Percentiles rank a stretch among this genome's conserved stretches.
These are phyloP conservation scores for Pungitius pungitius DNA, from an alignment of 2,113 vertebrate species.

Conservation along the genomic window DNA sequence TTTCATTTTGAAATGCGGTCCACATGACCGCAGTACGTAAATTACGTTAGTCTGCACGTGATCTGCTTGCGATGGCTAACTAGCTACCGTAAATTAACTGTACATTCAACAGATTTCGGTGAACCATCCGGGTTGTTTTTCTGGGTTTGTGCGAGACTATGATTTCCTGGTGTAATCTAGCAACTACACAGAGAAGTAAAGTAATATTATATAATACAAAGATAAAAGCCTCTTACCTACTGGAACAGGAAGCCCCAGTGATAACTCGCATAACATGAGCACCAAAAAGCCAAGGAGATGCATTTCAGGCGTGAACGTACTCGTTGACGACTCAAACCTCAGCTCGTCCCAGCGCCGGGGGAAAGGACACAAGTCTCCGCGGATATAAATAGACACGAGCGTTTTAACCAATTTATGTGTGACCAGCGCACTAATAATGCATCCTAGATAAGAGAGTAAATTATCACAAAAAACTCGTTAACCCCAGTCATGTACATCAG, in stretches of 20 bases:
- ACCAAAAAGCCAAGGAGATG: slow-evolving; percentile 12
- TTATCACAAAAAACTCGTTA: background rate
- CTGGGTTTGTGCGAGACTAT: background rate
- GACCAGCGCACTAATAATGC: background rate
- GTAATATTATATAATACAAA: background rate
- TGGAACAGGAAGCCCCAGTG: slow-evolving; percentile 3
- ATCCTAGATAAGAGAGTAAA: background rate
- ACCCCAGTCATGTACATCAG: background rate
- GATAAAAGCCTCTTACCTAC: slow-evolving; percentile 50
- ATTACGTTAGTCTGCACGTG: background rate
- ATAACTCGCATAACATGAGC: background rate
- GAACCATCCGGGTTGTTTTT: background rate
- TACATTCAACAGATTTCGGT: background rate
- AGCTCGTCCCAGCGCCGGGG: background rate
- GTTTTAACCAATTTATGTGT: slow-evolving; percentile 33
- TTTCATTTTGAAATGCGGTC: too few species aligned
- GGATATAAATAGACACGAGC: slow-evolving; percentile 2
- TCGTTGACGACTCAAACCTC: background rate
- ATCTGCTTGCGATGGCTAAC: background rate
- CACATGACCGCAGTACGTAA: too few species aligned
- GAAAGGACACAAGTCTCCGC: background rate
- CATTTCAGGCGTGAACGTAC: slow-evolving; percentile 5
- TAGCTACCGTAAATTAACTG: too few species aligned
- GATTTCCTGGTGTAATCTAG: background rate
- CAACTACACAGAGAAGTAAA: background rate